These are phyloP conservation scores for Strigamia maritima DNA, from an alignment of 2,888 invertebrate genomes.

Conservation along the genomic window DNA sequence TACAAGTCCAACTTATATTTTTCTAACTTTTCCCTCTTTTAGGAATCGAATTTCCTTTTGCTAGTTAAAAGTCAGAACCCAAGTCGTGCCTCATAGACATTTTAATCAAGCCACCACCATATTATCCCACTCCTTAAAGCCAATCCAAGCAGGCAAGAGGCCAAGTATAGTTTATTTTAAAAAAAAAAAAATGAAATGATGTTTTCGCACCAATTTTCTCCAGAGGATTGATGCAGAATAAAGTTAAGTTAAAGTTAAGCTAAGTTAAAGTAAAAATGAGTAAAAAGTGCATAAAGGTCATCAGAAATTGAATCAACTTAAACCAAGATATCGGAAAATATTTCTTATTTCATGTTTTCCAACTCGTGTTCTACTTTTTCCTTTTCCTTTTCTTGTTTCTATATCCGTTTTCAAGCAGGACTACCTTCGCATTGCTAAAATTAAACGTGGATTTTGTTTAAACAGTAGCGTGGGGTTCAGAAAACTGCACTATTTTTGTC, in stretches of 20 bases:
- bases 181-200: background rate
- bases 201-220: constrained; percentile 26
- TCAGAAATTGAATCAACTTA: constrained; percentile 17
- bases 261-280: background rate
- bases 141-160: background rate
- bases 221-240: background rate
- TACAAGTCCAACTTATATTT: background rate
- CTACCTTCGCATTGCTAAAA: background rate
- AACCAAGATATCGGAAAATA: background rate
- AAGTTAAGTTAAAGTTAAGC: no score
- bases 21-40: background rate
- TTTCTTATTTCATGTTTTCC: background rate
- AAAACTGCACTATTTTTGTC: constrained; percentile 6
- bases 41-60: constrained; percentile 15
- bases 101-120: constrained; percentile 12
- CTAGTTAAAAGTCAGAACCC: constrained; percentile 30
- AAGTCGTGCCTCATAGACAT: constrained; percentile 21
- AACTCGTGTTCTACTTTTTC: background rate
- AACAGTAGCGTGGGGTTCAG: background rate
- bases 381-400: background rate
- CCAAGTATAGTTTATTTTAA: background rate
- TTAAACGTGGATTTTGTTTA: background rate
- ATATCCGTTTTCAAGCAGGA: background rate
- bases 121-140: background rate
- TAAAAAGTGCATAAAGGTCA: background rate